Conservation (phyloP, 2,888 invertebrate species). For the Lamellibrachia satsuma region DNA sequence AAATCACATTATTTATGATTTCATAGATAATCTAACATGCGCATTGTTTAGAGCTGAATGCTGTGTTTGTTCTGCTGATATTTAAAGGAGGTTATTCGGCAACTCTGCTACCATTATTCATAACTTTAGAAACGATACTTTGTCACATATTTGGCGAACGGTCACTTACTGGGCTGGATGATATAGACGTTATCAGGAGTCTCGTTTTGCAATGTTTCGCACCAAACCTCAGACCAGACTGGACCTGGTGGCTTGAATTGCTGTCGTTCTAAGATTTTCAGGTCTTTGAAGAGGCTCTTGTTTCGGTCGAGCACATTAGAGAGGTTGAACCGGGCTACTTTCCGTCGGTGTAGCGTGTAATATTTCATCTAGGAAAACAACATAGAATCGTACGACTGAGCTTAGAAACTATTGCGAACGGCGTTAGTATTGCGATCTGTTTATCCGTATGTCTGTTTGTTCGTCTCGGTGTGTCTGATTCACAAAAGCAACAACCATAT, state of each 20-base stretch:
- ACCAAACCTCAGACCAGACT: background rate
- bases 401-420: no score
- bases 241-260: background rate
- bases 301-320: background rate
- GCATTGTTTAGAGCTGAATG: no score
- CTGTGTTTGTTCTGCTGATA: no score
- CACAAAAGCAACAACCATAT: no score
- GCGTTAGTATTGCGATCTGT: no score
- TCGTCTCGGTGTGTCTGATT: no score
- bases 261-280: background rate
- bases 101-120: no score
- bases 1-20: background rate
- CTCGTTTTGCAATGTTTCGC: background rate
- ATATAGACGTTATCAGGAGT: background rate
- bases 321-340: background rate
- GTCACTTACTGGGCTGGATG: background rate
- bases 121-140: background rate
- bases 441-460: no score
- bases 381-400: no score
- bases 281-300: constrained; percentile 12
- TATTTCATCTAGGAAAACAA: background rate
- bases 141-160: background rate
- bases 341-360: background rate
- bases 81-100: no score
- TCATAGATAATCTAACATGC: no score